Base-by-base conservation (phyloP, 2,113 vertebrate genomes). In the Chaetodon auriga region DNA sequence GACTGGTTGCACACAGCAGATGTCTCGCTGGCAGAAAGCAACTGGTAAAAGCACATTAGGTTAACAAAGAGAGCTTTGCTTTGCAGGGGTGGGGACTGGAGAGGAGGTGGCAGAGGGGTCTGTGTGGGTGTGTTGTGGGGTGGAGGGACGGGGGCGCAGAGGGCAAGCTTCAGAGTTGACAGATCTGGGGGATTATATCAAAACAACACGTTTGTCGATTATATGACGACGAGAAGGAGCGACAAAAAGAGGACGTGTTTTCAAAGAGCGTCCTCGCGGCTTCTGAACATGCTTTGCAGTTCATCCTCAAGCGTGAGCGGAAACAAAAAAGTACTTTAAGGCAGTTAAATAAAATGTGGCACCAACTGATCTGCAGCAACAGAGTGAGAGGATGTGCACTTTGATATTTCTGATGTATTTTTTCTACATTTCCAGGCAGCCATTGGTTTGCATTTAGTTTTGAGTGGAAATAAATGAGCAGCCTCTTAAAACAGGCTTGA, bases 1-100 rank as follows among this genome's bases (percentile, higher is more conserved):
- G 97, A 99, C 97, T 97, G 96, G 96, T 96, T 96, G 95, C 96
- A 95, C 91, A 91, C 95, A 98, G 96, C 98, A 99, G 98, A 98
- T 99, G 97, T 98, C 96, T 96, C 96, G 91, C 89, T 93, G 91
- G 93, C 95, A 94, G 95, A 96, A 95, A 95, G 91, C 81, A 94
- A 93, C 95, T 93, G 93, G 94, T 95, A 95, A 96, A 95, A 93
- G 95, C 94, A 95, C 95, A 95, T 95, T 95, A 95, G 94, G 90
- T 95, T 95, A 95, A 96, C 95, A 96, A 96, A 95, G 92, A 92
- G 86, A 72, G 81, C 93, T 94, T 94, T 94, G 91, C 92, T 91
- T 92, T 93, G 81, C 87, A 87, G 90, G 88, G 88, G 90, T 80
- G 88, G 88, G 49, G 91, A 89, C 84, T 60, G 66, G 75, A 80